These are phyloP conservation scores for Crocidura indochinensis DNA, from an alignment of 2,797 vertebrate species.

Conservation along the genomic window DNA sequence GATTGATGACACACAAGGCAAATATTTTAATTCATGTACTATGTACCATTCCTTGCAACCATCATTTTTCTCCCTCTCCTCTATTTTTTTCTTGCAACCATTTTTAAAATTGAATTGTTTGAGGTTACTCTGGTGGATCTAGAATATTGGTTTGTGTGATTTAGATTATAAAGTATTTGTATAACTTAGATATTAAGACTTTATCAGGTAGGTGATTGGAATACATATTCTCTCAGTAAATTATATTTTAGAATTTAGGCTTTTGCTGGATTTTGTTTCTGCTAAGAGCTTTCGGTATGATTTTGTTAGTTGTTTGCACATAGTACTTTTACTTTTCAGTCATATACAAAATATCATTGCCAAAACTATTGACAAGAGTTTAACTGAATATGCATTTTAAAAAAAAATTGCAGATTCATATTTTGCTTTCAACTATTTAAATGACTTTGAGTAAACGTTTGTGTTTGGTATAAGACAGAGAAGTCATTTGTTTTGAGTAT, in stretches of 20 bases:
- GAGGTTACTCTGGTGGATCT: neutral
- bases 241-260: neutral
- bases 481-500: neutral
- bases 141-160: neutral
- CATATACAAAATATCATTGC: neutral
- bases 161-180: neutral
- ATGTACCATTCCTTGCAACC: neutral
- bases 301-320: neutral
- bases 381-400: neutral
- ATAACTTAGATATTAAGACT: neutral
- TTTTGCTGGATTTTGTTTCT: neutral
- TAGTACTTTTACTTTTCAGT: neutral
- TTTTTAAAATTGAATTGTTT: neutral
- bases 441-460: neutral
- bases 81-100: no score
- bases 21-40: no score
- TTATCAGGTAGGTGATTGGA: neutral
- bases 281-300: neutral
- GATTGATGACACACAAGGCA: no score
- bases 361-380: neutral
- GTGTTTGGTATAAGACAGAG: neutral
- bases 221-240: neutral
- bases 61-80: neutral
- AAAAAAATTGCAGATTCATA: neutral
- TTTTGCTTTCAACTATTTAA: neutral